phyloP scores from a whole-genome alignment of 2,797 vertebrate genomes.

The Coluber constrictor region DNA sequence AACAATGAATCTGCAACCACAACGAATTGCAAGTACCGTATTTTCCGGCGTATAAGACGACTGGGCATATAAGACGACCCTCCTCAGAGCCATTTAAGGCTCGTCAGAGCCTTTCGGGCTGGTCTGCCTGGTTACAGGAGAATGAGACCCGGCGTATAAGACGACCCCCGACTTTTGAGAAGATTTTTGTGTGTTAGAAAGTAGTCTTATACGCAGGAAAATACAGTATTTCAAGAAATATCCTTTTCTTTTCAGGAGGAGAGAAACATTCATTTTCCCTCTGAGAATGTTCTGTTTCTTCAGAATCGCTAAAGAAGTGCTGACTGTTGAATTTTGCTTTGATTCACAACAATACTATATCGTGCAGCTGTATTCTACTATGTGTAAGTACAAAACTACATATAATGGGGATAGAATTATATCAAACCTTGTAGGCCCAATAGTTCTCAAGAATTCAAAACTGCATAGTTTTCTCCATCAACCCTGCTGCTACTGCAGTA shows the following conservation, averaged over 20 bases:
- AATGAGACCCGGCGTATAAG: too few species aligned
- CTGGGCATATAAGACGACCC: too few species aligned
- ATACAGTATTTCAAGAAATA: not conserved
- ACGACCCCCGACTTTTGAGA: too few species aligned
- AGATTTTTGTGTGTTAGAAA: too few species aligned
- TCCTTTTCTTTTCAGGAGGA: not conserved
- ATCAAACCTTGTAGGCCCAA: not conserved
- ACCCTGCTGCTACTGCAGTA: not conserved
- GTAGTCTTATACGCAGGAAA: too few species aligned
- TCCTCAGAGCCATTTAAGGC: too few species aligned
- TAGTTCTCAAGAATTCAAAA: not conserved
- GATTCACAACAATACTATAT: not conserved
- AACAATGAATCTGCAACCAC: not conserved
- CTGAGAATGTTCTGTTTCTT: not conserved
- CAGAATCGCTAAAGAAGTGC: not conserved
- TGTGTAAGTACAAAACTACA: not conserved
- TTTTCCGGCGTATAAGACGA: too few species aligned
- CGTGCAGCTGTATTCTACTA: not conserved
- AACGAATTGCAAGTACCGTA: not conserved
- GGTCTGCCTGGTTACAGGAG: too few species aligned
- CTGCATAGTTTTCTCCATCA: not conserved
- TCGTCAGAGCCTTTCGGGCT: too few species aligned
- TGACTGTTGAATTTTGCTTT: not conserved
- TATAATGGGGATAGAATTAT: not conserved
- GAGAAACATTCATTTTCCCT: not conserved